Evolutionary conservation across 1,140 invertebrate genomes (phyloP), one percentile per base, ranked within the genome.

Genomic region (Phymastichus coffea): DNA sequence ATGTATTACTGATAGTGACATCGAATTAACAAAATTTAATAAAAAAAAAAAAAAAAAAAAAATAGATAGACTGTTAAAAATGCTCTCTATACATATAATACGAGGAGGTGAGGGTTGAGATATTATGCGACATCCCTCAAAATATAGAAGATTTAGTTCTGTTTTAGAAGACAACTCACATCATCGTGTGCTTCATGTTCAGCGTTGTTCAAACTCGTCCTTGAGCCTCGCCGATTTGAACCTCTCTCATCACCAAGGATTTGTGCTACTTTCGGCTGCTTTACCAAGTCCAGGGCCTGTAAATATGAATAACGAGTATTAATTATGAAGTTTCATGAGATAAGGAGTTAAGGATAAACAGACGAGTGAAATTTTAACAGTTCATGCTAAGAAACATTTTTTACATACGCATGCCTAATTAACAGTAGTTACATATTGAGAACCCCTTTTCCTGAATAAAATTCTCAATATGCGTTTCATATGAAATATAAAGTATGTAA

Each of bases 241-340:
- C 71, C 67, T 47, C 78, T 79, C n/a, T 78, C 78, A n/a, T 80
- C 77, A 9, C 83, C 83, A 61, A 90, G 74, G 63, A 90, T 83
- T 71, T 89, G 86, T 46, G 85, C 84, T 57, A 92, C 88, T 76
- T 93, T 92, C 25, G 92, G 87, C 82, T 94, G 92, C 80, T 94
- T 93, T 61, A 94, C 91, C 66, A 94, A 87, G 82, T 95, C 92
- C 77, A 94, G 83, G 57, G 91, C 91, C 89, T 92, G 72, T 48
- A 61, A 72, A 65, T 26, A 67, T 65, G 53, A 58, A 66, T 46
- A 63, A 48, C 41, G 60, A 12, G 17, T 60, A 58, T 43, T 47
- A 43, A 26, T 33, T 10, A 58, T 47, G 19, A 48, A 33, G 28
- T 23, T 46, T 37, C 17, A 17, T 17, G 8, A 17, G 40, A n/a